phyloP scores from a whole-genome alignment of 2,113 vertebrate species.

The Callospermophilus lateralis region DNA sequence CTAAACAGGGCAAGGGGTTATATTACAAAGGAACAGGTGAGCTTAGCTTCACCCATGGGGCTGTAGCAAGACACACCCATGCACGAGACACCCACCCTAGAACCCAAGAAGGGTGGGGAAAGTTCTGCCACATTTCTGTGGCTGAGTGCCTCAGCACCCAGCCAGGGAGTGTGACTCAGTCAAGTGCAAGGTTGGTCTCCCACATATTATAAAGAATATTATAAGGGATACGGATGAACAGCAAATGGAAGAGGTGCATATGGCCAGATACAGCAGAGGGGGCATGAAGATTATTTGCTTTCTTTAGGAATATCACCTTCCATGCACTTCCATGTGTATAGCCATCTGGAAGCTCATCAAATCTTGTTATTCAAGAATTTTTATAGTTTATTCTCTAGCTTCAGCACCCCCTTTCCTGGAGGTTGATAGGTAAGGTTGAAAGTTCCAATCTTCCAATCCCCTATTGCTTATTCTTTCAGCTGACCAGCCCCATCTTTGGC shows the following conservation, averaged over 20 bases:
- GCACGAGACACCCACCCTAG: too few species aligned
- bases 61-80: too few species aligned
- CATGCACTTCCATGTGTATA: not conserved
- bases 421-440: not conserved
- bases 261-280: not conserved
- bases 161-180: too few species aligned
- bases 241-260: not conserved
- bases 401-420: not conserved
- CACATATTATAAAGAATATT: not conserved
- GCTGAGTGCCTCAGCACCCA: too few species aligned
- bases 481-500: not conserved
- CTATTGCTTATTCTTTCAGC: not conserved
- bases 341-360: not conserved
- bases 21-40: too few species aligned
- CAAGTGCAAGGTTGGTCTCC: too few species aligned
- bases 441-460: not conserved
- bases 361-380: not conserved
- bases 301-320: not conserved
- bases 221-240: not conserved
- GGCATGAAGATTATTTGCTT: not conserved
- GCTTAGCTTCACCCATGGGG: too few species aligned
- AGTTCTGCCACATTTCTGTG: too few species aligned
- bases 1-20: too few species aligned
- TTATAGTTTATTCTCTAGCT: not conserved
- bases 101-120: too few species aligned